Conservation (phyloP, 2,888 invertebrate genomes). For the Oscheius sp. region DNA sequence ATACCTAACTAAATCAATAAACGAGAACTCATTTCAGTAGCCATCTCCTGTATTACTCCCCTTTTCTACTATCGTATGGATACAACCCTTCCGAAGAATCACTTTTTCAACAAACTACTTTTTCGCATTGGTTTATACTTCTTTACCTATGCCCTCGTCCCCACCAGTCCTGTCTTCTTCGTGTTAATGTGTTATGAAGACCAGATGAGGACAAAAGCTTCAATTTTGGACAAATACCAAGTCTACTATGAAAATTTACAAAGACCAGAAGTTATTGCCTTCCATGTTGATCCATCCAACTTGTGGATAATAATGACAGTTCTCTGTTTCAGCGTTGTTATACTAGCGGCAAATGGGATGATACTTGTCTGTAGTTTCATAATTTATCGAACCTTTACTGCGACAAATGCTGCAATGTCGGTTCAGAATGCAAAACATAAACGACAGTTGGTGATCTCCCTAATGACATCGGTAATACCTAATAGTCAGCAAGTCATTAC, state of each 20-base stretch:
- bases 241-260: neutral
- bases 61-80: conserved; percentile 1
- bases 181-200: neutral
- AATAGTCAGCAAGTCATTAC: neutral
- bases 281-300: neutral
- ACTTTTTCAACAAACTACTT: neutral
- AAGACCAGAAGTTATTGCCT: neutral
- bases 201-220: neutral
- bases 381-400: neutral
- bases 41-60: neutral
- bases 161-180: neutral
- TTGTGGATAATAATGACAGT: neutral
- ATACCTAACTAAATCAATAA: too few species aligned
- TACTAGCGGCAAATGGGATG: neutral
- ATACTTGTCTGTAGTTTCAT: neutral
- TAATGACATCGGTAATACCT: neutral
- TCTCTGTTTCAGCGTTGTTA: neutral
- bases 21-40: neutral
- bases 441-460: neutral
- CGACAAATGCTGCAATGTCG: neutral
- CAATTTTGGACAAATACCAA: neutral
- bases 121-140: neutral
- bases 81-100: neutral
- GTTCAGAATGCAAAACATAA: neutral
- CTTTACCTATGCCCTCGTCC: neutral